These are phyloP conservation scores for Diaphora mendica DNA, from an alignment of 2,888 invertebrate genomes.

Conservation along the genomic window DNA sequence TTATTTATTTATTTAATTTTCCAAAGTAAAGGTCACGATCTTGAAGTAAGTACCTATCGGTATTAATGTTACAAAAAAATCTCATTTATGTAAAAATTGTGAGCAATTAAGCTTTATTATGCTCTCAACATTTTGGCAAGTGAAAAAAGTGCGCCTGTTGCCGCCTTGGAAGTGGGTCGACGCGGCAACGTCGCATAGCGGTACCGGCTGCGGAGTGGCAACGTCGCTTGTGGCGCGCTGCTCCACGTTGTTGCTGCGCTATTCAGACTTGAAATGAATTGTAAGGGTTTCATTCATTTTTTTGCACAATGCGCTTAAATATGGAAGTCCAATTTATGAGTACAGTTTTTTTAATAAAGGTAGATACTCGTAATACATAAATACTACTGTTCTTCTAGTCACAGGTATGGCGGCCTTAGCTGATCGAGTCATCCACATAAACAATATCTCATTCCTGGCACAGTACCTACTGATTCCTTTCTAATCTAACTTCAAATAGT, in stretches of 20 bases:
- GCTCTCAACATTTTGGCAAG: constrained; percentile 65
- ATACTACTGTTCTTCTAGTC: background rate
- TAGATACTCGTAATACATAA: no score
- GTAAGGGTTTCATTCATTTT: constrained; percentile 29
- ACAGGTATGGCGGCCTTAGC: background rate
- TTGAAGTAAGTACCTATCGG: constrained; percentile 17
- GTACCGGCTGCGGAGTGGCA: constrained; percentile 62
- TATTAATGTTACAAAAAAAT: constrained; percentile 18
- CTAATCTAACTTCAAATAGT: no score
- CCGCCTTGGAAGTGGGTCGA: constrained; percentile 70
- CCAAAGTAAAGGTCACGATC: constrained; percentile 39
- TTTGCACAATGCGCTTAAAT: constrained; percentile 11
- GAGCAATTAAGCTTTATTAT: constrained; percentile 44
- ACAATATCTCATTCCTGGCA: background rate
- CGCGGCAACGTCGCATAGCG: constrained; percentile 79
- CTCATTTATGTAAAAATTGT: constrained; percentile 36
- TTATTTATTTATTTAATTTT: no score
- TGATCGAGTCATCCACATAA: background rate
- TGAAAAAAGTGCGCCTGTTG: constrained; percentile 71
- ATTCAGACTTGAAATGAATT: constrained; percentile 32
- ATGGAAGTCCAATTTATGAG: background rate
- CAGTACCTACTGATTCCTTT: no score
- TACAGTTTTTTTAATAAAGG: background rate
- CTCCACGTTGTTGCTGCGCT: constrained; percentile 31
- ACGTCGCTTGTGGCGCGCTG: constrained; percentile 54